These are phyloP conservation scores for Leptopilina clavipes DNA, from an alignment of 1,140 invertebrate species.

Conservation along the genomic window DNA sequence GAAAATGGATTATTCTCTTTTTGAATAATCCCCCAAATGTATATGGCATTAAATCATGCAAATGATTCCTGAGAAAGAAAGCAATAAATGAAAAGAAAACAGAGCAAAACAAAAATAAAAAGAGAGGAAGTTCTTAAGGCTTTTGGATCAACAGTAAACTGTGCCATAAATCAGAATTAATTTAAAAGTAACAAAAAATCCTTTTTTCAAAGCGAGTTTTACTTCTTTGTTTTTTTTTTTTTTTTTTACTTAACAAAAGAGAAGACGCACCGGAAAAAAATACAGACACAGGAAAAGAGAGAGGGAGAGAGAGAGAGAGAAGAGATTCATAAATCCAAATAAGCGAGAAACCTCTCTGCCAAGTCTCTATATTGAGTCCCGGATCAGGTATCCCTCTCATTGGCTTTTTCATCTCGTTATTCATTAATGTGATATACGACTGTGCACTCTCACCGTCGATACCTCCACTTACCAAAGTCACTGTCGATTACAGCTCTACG, in stretches of 20 bases:
- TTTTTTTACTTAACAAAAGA: slow-evolving; percentile 21
- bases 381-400: slow-evolving; percentile 49
- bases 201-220: slow-evolving; percentile 60
- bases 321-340: slow-evolving; percentile 70
- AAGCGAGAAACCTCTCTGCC: slow-evolving; percentile 58
- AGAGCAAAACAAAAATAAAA: slow-evolving; percentile 39
- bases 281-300: too few relatives aligned
- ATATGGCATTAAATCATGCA: too few relatives aligned
- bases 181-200: slow-evolving; percentile 57
- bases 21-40: too few relatives aligned
- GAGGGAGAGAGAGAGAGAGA: neutral
- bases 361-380: slow-evolving; percentile 52
- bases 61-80: neutral
- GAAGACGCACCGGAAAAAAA: neutral
- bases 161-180: slow-evolving; percentile 68
- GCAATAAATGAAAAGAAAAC: slow-evolving; percentile 4
- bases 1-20: too few relatives aligned
- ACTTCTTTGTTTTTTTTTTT: slow-evolving; percentile 42
- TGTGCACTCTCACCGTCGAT: slow-evolving; percentile 48
- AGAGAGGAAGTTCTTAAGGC: slow-evolving; percentile 24
- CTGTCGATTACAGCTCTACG: slow-evolving; percentile 49
- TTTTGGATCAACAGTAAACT: slow-evolving; percentile 50
- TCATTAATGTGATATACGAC: slow-evolving; percentile 57
- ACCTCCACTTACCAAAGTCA: slow-evolving; percentile 48
- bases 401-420: slow-evolving; percentile 53